Evolutionary conservation across 2,797 vertebrate species (phyloP).

Genomic region (Pseudomugil gertrudae): DNA sequence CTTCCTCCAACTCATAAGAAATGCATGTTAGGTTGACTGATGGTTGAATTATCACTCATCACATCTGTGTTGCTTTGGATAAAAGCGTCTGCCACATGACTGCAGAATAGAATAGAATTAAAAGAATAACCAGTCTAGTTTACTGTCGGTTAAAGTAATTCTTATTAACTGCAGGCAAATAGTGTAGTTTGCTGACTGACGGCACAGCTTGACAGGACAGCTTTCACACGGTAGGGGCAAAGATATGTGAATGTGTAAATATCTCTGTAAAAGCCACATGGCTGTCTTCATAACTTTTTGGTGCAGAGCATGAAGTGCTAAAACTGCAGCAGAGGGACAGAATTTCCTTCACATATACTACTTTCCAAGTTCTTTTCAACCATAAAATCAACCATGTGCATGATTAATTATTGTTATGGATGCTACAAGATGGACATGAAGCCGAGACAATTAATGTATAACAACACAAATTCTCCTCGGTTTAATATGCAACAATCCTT

Average conservation of each 20-base stretch:
- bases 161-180: constrained; percentile 37
- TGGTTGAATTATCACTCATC: no score
- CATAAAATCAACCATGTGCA: constrained; percentile 34
- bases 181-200: constrained; percentile 36
- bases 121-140: constrained; percentile 25
- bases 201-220: constrained; percentile 19
- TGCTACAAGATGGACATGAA: constrained; percentile 24
- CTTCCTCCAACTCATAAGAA: no score
- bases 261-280: constrained; percentile 14
- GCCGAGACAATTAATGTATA: constrained; percentile 27
- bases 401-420: constrained; percentile 42
- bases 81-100: no score
- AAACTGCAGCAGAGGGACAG: constrained; percentile 13
- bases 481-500: background rate
- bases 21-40: no score
- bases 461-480: constrained; percentile 20
- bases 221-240: constrained; percentile 7
- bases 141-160: constrained; percentile 35
- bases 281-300: background rate
- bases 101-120: no score
- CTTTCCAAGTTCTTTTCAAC: constrained; percentile 27
- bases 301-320: constrained; percentile 22
- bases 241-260: constrained; percentile 14
- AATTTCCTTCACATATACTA: constrained; percentile 32
- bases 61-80: no score